Conservation (phyloP, 2,888 invertebrate genomes). For the Chrysomela aeneicollis region DNA sequence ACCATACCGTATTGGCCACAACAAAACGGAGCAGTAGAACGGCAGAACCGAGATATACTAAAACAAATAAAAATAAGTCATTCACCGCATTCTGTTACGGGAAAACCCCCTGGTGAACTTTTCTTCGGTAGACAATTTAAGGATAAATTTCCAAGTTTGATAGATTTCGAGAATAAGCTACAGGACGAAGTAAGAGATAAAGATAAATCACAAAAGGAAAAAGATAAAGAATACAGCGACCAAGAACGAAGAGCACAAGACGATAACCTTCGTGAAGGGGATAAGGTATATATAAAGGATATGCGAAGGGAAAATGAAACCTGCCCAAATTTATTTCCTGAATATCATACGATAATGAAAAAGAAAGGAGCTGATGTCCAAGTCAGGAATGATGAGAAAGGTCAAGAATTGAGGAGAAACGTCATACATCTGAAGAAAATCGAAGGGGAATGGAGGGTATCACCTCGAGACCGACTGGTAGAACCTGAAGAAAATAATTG, state of each 20-base stretch:
- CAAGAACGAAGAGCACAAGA: constrained; percentile 28
- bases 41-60: constrained; percentile 46
- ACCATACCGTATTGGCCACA: constrained; percentile 33
- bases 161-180: constrained; percentile 9
- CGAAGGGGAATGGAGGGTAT: too few relatives aligned
- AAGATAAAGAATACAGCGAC: constrained; percentile 30
- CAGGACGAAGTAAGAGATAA: constrained; percentile 25
- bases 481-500: too few relatives aligned
- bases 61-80: constrained; percentile 46
- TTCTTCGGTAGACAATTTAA: too few relatives aligned
- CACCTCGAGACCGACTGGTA: too few relatives aligned
- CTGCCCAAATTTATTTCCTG: constrained; percentile 18
- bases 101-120: constrained; percentile 33
- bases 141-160: constrained; percentile 27
- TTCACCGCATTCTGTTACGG: constrained; percentile 43
- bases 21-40: constrained; percentile 40
- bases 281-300: constrained; percentile 33
- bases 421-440: too few relatives aligned
- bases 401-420: too few relatives aligned
- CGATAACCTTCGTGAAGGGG: constrained; percentile 22
- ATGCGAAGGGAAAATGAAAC: constrained; percentile 27
- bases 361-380: constrained; percentile 16
- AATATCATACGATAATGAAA: constrained; percentile 20
- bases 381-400: too few relatives aligned
- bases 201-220: constrained; percentile 26